Conservation (phyloP, 2,113 vertebrate species). For the Gobiocypris rarus region DNA sequence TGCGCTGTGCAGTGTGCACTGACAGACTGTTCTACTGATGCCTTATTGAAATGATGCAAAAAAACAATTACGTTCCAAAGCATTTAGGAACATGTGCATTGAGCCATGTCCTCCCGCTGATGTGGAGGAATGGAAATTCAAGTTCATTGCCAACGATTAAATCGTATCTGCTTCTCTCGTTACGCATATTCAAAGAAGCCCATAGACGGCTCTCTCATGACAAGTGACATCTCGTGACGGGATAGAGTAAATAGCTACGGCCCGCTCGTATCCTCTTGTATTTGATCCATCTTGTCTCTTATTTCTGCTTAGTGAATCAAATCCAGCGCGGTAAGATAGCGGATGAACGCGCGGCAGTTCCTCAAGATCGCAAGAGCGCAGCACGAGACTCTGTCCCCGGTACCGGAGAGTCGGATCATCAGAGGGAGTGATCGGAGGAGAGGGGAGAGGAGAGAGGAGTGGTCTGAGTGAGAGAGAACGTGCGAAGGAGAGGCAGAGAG, state of each 20-base stretch:
- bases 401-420: constrained; percentile 24
- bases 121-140: constrained; percentile 32
- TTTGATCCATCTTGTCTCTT: constrained; percentile 18
- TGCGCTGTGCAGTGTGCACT: constrained; percentile 25
- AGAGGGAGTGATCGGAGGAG: constrained; percentile 1
- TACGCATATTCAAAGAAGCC: constrained; percentile 37
- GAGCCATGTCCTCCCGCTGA: constrained; percentile 28
- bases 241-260: constrained; percentile 12
- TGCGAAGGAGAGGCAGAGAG: constrained; percentile 22
- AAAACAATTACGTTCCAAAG: neutral
- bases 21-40: constrained; percentile 7
- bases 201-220: neutral
- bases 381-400: constrained; percentile 13
- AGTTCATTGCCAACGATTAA: constrained; percentile 25
- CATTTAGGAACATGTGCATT: neutral
- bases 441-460: constrained; percentile 40
- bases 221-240: constrained; percentile 16
- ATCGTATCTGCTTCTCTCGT: constrained; percentile 31
- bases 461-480: constrained; percentile 28
- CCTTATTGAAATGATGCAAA: neutral
- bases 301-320: neutral
- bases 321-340: neutral
- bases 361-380: neutral
- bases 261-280: neutral
- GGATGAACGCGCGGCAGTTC: neutral